Evolutionary conservation across 2,113 vertebrate genomes (phyloP).

Genomic region (Callipepla californica): DNA sequence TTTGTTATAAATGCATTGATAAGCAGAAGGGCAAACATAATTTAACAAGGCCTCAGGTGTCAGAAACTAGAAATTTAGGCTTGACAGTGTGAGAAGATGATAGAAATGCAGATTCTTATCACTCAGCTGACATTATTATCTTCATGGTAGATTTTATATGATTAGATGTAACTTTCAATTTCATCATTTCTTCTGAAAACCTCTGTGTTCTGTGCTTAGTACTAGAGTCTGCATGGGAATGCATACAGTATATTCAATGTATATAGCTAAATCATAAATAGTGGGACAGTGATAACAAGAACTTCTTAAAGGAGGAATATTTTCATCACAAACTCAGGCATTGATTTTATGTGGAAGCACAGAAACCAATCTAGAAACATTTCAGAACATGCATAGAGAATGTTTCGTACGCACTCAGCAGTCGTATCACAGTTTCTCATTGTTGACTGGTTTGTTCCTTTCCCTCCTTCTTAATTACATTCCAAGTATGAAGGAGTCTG

Average conservation of each 20-base stretch:
- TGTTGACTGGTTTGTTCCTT: not conserved
- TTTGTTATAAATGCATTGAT: conserved; percentile 68
- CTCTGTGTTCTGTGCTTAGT: not conserved
- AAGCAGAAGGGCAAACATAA: conserved; percentile 56
- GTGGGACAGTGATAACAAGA: not conserved
- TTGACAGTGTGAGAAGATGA: not conserved
- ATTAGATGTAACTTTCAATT: not conserved
- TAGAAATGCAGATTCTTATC: not conserved
- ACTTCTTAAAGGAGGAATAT: not conserved
- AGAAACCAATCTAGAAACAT: not conserved
- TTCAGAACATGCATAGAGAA: not conserved
- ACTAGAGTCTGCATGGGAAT: not conserved
- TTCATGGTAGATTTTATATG: not conserved
- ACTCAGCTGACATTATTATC: not conserved
- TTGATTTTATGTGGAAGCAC: not conserved
- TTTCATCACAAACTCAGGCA: not conserved
- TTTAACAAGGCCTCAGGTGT: conserved; percentile 58
- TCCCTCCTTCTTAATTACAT: not conserved
- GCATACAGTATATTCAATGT: not conserved
- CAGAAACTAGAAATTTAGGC: conserved; percentile 16
- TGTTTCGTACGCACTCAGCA: not conserved
- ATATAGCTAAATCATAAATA: not conserved
- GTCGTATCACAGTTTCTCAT: not conserved
- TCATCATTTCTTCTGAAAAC: not conserved
- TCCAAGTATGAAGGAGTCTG: not conserved